Conservation (phyloP, 1,140 invertebrate species). For the Polypedilum vanderplanki region DNA sequence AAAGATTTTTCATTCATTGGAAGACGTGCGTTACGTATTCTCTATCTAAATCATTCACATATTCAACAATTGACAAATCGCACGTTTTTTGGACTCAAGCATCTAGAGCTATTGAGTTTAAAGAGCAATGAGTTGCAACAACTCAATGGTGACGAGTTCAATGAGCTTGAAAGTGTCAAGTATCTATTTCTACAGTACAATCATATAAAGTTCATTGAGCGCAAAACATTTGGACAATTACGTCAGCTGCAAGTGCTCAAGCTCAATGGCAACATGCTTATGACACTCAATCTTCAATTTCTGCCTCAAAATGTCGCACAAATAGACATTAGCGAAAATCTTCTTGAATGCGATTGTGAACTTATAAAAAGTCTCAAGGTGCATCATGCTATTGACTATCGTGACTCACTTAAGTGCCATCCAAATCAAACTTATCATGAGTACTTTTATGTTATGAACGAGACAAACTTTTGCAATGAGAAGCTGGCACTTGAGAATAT, state of each 20-base stretch:
- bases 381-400: background rate
- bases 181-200: slow-evolving; percentile 85
- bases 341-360: slow-evolving; percentile 15
- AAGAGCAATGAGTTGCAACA: slow-evolving; percentile 71
- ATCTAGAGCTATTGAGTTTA: slow-evolving; percentile 74
- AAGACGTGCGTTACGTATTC: slow-evolving; percentile 69
- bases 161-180: slow-evolving; percentile 62
- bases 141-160: slow-evolving; percentile 77
- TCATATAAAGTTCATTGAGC: slow-evolving; percentile 61
- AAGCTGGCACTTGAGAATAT: background rate
- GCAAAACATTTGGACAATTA: slow-evolving; percentile 69
- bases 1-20: slow-evolving; percentile 85
- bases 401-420: slow-evolving; percentile 1
- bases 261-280: slow-evolving; percentile 77
- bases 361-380: background rate
- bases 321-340: background rate
- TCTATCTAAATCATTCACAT: slow-evolving; percentile 78
- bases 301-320: background rate
- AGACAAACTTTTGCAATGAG: slow-evolving; percentile 23
- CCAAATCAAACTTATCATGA: background rate
- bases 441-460: background rate
- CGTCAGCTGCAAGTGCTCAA: slow-evolving; percentile 76
- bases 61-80: slow-evolving; percentile 81
- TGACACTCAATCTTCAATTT: slow-evolving; percentile 16
- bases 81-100: slow-evolving; percentile 80